Base-by-base conservation (phyloP, 2,888 invertebrate species). In the Malthinus seriepunctatus region DNA sequence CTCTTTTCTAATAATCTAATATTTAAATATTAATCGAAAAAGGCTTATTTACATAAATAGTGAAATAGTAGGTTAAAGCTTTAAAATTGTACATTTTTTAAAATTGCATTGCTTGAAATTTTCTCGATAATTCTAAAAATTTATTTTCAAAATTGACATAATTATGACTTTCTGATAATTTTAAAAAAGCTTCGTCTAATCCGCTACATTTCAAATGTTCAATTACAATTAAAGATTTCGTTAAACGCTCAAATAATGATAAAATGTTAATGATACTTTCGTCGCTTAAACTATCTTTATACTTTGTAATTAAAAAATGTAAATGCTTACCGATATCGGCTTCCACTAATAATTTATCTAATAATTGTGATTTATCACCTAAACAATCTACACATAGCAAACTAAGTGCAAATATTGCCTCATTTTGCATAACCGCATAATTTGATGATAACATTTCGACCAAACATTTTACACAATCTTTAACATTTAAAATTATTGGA, bases 391-490 rank as follows among this genome's bases (percentile, higher is more conserved):
- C 72, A 32, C 79, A 78, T 8, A 91, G 78, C 35, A 91, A 82
- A 64, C 86, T 88, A 53, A 92, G 80, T 33, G 91, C 87, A 67
- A 88, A 81, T 54, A 91, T 83, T 0, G 91, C 89, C 79, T 93
- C 92, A 74, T 89, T 90, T 75, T 91, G 91, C 95, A 95, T 95
- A 31, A 94, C 86, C 6, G 89, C 82, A 79, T 94, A 92, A 70
- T 91, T 89, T 2, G 91, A 89, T 3, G 88, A 84, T 64, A 91
- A 81, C 95, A 95, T 94, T 76, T 86, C 86, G 8, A 92, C 88
- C 67, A 95, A 80, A 70, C 89, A 87, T 52, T 86, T 85, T 32
- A 93, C 79, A 59, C 89, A 89, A 60, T 89, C 90, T 45, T 87
- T 84, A 12, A 83, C 83, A 78, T 84, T 76, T 0, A 84, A 76